These are phyloP conservation scores for Hypotaenidia philippensis DNA, from an alignment of 2,797 vertebrate species.

Conservation along the genomic window DNA sequence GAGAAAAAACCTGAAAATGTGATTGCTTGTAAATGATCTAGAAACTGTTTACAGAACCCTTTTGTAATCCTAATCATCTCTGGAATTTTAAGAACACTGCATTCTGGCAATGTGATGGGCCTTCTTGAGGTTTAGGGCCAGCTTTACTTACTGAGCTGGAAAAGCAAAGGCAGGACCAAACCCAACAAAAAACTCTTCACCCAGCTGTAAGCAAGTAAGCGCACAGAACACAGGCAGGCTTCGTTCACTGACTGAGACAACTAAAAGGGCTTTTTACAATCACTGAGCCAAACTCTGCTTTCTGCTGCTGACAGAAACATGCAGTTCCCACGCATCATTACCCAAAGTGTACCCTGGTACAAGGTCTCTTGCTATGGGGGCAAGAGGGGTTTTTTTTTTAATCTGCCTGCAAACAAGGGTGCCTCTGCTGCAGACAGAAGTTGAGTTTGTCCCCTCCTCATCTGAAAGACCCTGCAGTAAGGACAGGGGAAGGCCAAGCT, in stretches of 20 bases:
- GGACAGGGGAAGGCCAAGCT: background rate
- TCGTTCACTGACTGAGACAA: background rate
- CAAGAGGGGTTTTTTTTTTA: background rate
- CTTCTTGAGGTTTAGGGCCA: background rate
- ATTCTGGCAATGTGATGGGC: background rate
- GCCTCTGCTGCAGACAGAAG: background rate
- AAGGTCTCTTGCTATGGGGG: background rate
- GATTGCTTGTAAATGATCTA: background rate
- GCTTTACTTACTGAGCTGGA: background rate
- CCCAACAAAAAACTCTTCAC: fast-evolving
- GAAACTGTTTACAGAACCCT: background rate
- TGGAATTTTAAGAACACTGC: background rate
- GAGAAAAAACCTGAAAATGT: constrained; percentile 18
- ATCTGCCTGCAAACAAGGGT: background rate
- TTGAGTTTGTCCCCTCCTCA: background rate
- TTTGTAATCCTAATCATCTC: background rate
- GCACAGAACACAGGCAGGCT: background rate
- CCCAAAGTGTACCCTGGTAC: background rate
- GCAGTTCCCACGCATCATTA: background rate
- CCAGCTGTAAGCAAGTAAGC: background rate
- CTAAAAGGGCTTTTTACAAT: background rate
- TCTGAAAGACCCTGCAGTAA: background rate
- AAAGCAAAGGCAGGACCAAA: background rate
- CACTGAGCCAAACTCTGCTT: background rate
- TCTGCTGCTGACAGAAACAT: background rate